A percentile compares a stretch with the other conserved stretches of the same genome.
phyloP scores from a whole-genome alignment of 2,888 invertebrate genomes.

The Artemia sinica region DNA sequence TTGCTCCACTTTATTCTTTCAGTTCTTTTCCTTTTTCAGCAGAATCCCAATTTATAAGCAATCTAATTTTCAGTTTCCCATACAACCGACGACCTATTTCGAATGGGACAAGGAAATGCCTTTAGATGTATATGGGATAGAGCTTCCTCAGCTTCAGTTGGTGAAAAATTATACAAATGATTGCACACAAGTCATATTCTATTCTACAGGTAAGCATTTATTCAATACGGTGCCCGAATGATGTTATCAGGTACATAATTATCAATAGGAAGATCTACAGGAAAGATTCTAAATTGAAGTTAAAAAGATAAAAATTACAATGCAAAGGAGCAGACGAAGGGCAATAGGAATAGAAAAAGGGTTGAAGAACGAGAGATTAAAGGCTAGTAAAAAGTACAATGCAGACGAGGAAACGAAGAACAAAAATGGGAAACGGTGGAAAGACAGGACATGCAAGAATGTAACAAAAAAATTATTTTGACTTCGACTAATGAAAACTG shows the following conservation, averaged over 20 bases:
- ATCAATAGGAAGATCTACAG: too few relatives aligned
- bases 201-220: slow-evolving; percentile 53
- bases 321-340: too few relatives aligned
- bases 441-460: slow-evolving; percentile 3
- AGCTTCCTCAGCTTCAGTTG: slow-evolving; percentile 69
- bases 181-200: slow-evolving; percentile 69
- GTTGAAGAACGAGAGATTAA: neutral
- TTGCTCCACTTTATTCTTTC: neutral
- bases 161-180: slow-evolving; percentile 75
- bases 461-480: too few relatives aligned
- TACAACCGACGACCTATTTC: slow-evolving; percentile 81
- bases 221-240: neutral
- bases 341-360: too few relatives aligned
- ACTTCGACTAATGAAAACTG: too few relatives aligned
- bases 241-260: too few relatives aligned
- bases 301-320: neutral
- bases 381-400: neutral
- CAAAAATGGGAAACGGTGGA: neutral
- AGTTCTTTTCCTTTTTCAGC: neutral
- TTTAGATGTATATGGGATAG: slow-evolving; percentile 70
- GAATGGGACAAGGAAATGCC: slow-evolving; percentile 83
- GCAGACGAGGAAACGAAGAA: neutral
- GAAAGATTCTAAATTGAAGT: neutral
- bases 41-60: neutral
- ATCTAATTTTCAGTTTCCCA: slow-evolving; percentile 53